Evolutionary conservation across 2,113 vertebrate species (phyloP).

Genomic region (Speoplatyrhinus poulsoni): DNA sequence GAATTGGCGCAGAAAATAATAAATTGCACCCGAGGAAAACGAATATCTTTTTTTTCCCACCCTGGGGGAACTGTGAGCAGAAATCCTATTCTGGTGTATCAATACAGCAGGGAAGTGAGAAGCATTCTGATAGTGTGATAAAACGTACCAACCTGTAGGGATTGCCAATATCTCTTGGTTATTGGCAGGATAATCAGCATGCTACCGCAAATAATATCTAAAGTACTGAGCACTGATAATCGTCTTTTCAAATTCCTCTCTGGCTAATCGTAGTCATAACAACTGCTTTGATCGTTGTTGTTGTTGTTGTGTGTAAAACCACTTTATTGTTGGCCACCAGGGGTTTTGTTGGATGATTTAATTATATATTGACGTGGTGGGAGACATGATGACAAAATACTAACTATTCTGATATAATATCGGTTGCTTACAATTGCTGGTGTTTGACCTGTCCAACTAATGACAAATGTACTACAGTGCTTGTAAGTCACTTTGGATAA

Average conservation of each 20-base stretch:
- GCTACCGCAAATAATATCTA: not conserved
- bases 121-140: conserved; percentile 9
- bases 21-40: conserved; percentile 17
- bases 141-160: not conserved
- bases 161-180: not conserved
- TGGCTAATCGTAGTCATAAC: no score
- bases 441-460: no score
- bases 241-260: conserved; percentile 8
- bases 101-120: conserved; percentile 9
- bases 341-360: no score
- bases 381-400: no score
- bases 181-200: not conserved
- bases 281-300: no score
- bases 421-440: no score
- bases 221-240: not conserved
- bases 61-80: not conserved
- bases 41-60: conserved; percentile 5
- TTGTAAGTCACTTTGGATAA: no score
- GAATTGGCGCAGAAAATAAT: conserved; percentile 17
- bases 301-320: no score
- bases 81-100: conserved; percentile 1
- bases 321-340: no score
- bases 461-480: no score
- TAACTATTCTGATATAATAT: no score
- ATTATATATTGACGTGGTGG: no score